These are phyloP conservation scores for Epinephelus lanceolatus DNA, from an alignment of 2,113 vertebrate genomes.

Conservation along the genomic window DNA sequence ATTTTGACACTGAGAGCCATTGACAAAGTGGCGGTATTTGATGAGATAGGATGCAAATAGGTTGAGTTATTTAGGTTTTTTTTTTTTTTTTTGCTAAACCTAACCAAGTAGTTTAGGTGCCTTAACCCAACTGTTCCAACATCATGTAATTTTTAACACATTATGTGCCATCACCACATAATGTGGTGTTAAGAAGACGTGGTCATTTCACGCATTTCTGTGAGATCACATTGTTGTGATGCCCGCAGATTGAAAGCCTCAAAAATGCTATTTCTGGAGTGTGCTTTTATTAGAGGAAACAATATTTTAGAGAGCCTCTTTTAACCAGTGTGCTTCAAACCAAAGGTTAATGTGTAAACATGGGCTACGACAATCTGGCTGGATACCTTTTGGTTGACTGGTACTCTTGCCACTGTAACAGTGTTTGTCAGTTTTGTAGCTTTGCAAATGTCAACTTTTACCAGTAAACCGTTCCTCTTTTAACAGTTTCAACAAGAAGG, in stretches of 20 bases:
- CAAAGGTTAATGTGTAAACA: background rate
- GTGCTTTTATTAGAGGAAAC: background rate
- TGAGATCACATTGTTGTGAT: background rate
- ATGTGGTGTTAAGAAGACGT: too few relatives aligned
- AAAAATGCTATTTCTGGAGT: background rate
- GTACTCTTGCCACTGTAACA: background rate
- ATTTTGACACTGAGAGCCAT: too few relatives aligned
- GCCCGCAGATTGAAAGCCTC: background rate
- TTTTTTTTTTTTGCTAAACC: too few relatives aligned
- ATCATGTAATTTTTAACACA: too few relatives aligned
- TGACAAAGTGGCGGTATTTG: too few relatives aligned
- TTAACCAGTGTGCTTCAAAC: background rate
- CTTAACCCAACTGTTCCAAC: too few relatives aligned
- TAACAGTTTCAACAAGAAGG: background rate
- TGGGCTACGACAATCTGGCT: background rate
- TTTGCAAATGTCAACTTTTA: background rate
- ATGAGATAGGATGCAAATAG: too few relatives aligned
- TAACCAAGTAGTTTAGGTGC: too few relatives aligned
- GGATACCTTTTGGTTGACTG: background rate
- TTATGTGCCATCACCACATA: too few relatives aligned
- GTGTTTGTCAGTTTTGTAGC: background rate
- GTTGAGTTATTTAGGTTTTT: too few relatives aligned
- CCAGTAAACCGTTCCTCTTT: background rate
- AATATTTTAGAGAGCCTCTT: background rate
- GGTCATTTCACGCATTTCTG: too few relatives aligned